phyloP scores from a whole-genome alignment of 2,888 invertebrate species.

The Shargacucullia verbasci region DNA sequence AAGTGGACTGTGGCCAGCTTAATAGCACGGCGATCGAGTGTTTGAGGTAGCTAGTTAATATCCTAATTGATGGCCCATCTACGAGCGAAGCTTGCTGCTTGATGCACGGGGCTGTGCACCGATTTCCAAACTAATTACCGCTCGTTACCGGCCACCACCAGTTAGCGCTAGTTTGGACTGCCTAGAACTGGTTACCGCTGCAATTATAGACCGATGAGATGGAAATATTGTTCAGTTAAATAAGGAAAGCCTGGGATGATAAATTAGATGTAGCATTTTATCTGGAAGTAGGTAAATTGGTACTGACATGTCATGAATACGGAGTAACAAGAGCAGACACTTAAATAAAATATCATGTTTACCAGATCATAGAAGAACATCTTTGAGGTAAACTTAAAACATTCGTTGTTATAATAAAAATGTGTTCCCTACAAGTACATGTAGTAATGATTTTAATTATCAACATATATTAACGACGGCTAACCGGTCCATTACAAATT shows the following conservation, averaged over 20 bases:
- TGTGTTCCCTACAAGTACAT: too few relatives aligned
- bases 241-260: background rate
- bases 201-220: slow-evolving; percentile 2
- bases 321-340: too few relatives aligned
- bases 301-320: background rate
- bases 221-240: slow-evolving; percentile 5
- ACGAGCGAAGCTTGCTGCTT: slow-evolving; percentile 14
- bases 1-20: slow-evolving; percentile 11
- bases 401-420: too few relatives aligned
- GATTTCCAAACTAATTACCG: slow-evolving; percentile 43
- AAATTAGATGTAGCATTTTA: slow-evolving; percentile 2
- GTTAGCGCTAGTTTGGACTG: slow-evolving; percentile 15
- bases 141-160: slow-evolving; percentile 21
- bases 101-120: slow-evolving; percentile 23
- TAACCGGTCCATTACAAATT: too few relatives aligned
- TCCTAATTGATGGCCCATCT: slow-evolving; percentile 43
- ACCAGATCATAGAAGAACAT: too few relatives aligned
- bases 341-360: too few relatives aligned
- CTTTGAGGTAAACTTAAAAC: too few relatives aligned
- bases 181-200: slow-evolving; percentile 9
- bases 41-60: slow-evolving; percentile 31
- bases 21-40: slow-evolving; percentile 18
- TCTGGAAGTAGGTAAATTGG: background rate
- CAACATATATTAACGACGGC: too few relatives aligned
- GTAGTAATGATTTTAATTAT: too few relatives aligned